phyloP scores from a whole-genome alignment of 2,888 invertebrate genomes.

The Polymixis flavicincta region DNA sequence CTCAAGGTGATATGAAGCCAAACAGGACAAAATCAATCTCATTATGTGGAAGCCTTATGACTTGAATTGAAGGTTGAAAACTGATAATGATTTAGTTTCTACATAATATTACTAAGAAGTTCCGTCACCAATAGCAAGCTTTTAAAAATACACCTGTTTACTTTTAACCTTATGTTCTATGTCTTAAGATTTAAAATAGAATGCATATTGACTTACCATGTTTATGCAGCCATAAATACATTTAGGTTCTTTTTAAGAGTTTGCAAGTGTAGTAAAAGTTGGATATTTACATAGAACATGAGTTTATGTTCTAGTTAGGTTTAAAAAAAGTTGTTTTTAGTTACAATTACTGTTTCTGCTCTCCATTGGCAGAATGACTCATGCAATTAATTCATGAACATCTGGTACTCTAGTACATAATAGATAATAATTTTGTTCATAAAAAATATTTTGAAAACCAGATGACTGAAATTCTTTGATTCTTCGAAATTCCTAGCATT shows the following conservation, averaged over 20 bases:
- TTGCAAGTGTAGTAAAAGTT: constrained; percentile 35
- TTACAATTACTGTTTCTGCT: background rate
- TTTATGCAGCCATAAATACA: constrained; percentile 24
- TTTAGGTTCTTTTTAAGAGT: constrained; percentile 24
- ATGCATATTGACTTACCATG: background rate
- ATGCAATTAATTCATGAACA: background rate
- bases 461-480: background rate
- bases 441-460: background rate
- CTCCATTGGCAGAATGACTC: constrained; percentile 4
- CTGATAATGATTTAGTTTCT: constrained; percentile 39
- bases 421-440: background rate
- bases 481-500: background rate
- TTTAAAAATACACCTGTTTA: background rate
- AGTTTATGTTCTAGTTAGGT: constrained; percentile 19
- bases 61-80: constrained; percentile 52
- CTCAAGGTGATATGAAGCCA: constrained; percentile 63
- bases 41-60: constrained; percentile 63
- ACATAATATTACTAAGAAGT: constrained; percentile 36
- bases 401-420: background rate
- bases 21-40: constrained; percentile 65
- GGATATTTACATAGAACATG: constrained; percentile 31
- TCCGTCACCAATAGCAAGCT: background rate
- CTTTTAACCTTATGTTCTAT: fast-evolving
- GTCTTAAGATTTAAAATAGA: constrained; percentile 1
- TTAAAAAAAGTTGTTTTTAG: constrained; percentile 18